These are phyloP conservation scores for Sorex maritimensis DNA, from an alignment of 2,797 vertebrate species.

Conservation along the genomic window DNA sequence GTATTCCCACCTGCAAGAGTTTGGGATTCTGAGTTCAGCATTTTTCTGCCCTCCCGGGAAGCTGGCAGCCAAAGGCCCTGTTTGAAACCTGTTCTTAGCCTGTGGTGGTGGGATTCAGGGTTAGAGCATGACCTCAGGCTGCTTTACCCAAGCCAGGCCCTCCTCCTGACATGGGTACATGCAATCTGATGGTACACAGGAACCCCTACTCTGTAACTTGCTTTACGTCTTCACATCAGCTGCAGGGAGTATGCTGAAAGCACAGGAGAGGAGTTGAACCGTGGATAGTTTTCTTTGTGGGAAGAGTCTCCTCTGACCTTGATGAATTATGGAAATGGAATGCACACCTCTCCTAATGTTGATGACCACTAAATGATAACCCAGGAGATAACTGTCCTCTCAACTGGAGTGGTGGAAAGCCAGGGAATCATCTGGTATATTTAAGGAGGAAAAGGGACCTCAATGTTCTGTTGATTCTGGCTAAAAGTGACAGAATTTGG, in stretches of 20 bases:
- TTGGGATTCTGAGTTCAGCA: neutral
- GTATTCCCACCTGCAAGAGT: neutral
- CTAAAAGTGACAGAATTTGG: slow-evolving; percentile 26
- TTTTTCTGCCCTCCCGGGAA: slow-evolving; percentile 6
- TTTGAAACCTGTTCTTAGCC: neutral
- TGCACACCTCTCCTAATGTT: neutral
- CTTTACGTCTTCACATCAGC: neutral
- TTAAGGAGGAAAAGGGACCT: slow-evolving; percentile 49
- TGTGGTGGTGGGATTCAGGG: neutral
- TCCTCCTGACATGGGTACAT: neutral
- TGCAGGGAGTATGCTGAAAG: neutral
- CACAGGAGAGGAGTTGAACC: neutral
- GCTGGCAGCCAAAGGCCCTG: neutral
- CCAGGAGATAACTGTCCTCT: slow-evolving; percentile 9
- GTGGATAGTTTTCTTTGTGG: neutral
- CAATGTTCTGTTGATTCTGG: slow-evolving; percentile 44
- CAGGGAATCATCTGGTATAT: slow-evolving; percentile 53
- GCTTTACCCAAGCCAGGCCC: neutral
- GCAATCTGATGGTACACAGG: neutral
- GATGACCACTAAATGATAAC: slow-evolving; percentile 45
- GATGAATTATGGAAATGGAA: slow-evolving; percentile 23
- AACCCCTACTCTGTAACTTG: neutral
- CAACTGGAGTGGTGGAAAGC: slow-evolving; percentile 30
- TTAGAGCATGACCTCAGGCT: neutral
- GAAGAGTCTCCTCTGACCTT: slow-evolving; percentile 18